A percentile compares a stretch with the other conserved stretches of the same genome.
phyloP scores from a whole-genome alignment of 2,113 vertebrate species.

The Hippocampus comes region DNA sequence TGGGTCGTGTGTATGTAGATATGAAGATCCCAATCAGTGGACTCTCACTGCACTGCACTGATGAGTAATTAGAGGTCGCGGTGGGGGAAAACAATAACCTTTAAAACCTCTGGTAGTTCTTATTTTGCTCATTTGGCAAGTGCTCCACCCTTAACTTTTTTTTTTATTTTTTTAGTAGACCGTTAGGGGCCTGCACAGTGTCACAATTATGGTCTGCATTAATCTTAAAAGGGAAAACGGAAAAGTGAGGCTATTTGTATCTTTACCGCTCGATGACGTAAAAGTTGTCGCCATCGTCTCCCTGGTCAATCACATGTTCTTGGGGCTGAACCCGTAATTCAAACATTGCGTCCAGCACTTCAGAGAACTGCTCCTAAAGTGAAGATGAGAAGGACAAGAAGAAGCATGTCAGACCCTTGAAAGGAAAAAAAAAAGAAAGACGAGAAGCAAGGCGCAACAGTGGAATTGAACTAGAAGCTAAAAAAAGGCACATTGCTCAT shows the following conservation, averaged over 20 bases:
- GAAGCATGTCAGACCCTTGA: constrained; percentile 1
- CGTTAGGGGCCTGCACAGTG: background rate
- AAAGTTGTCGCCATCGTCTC: constrained; percentile 98
- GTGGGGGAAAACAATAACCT: constrained; percentile 6
- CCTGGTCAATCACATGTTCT: constrained; percentile 97
- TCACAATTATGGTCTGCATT: background rate
- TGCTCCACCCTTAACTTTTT: background rate
- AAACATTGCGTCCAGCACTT: constrained; percentile 99
- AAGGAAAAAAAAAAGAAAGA: background rate
- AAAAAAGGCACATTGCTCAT: constrained; percentile 3
- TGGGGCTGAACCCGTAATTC: constrained; percentile 84
- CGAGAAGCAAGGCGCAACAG: background rate
- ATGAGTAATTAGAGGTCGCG: constrained; percentile 17
- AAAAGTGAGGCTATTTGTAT: background rate
- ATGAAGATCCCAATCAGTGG: constrained; percentile 25
- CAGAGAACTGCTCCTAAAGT: constrained; percentile 89
- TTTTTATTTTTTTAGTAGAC: background rate
- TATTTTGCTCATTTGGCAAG: background rate
- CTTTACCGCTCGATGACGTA: constrained; percentile 93
- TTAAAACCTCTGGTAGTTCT: constrained; percentile 7
- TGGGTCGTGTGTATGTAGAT: constrained; percentile 28
- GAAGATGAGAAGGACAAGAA: background rate
- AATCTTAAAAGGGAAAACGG: background rate
- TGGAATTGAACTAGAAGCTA: background rate
- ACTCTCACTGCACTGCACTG: constrained; percentile 11